Evolutionary conservation across 2,113 vertebrate genomes (phyloP).

Genomic region (Oncorhynchus nerka): DNA sequence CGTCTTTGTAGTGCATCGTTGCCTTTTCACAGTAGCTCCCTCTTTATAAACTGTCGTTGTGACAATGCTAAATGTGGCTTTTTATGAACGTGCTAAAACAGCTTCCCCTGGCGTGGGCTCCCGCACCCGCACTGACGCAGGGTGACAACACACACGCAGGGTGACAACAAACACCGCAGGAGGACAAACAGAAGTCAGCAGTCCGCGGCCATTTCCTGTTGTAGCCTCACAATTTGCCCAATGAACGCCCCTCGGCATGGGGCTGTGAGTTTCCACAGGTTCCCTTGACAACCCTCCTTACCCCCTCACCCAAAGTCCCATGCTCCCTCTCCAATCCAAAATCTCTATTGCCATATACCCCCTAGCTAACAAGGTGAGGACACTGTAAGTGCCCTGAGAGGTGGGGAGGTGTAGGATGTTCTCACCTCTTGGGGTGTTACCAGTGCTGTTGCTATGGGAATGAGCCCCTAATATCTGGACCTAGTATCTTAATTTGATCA

Average conservation of each 20-base stretch:
- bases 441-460: slow-evolving; percentile 47
- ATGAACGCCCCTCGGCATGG: slow-evolving; percentile 37
- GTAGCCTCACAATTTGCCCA: slow-evolving; percentile 26
- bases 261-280: slow-evolving; percentile 49
- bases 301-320: neutral
- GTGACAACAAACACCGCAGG: slow-evolving; percentile 19
- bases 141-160: slow-evolving; percentile 32
- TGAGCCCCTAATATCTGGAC: neutral
- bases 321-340: too few species aligned
- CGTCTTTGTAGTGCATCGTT: slow-evolving; percentile 69
- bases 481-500: too few species aligned
- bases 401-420: slow-evolving; percentile 17
- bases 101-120: slow-evolving; percentile 34
- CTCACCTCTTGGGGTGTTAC: slow-evolving; percentile 34
- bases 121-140: slow-evolving; percentile 26
- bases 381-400: neutral
- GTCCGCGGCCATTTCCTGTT: slow-evolving; percentile 47
- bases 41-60: slow-evolving; percentile 75
- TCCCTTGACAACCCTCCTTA: slow-evolving; percentile 7
- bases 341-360: slow-evolving; percentile 15
- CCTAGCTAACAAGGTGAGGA: slow-evolving; percentile 46
- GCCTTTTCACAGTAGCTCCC: slow-evolving; percentile 68
- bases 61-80: slow-evolving; percentile 75
- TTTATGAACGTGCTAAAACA: slow-evolving; percentile 71
- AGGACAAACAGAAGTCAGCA: slow-evolving; percentile 38